Evolutionary conservation across 2,888 invertebrate genomes (phyloP), one percentile per base, ranked within the genome.

Genomic region (Zootermopsis nevadensis): DNA sequence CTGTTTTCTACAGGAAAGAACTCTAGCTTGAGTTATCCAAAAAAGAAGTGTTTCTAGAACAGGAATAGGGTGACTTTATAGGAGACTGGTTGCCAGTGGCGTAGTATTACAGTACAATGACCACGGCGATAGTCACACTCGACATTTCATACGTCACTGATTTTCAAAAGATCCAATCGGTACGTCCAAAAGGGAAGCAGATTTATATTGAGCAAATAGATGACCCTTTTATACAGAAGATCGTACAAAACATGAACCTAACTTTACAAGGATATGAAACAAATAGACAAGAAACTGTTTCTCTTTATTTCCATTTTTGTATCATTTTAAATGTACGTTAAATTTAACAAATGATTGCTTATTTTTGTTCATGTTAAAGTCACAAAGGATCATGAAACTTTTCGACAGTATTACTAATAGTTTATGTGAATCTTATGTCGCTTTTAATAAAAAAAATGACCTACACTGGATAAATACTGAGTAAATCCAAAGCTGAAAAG

Each of bases 151-250:
- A n/a, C n/a, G 27, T n/a, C 60, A n/a, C n/a, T 60, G 60, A n/a
- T 60, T 60, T 60, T 60, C n/a, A 27, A 60, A 60, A 27, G 60
- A 60, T n/a, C 60, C 60, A 60, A 60, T 60, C 60, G n/a, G n/a
- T 60, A 27, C 8, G 8, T 60, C 60, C 60, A 60, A 48, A 19
- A 19, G 19, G 19, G 19, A 48, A 48, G 27, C 60, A 60, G 60
- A 60, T 60, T 60, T 60, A 27, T 60, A n/a, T 27, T 27, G 60
- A 27, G 6, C 27, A 60, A 60, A n/a, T 4, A 27, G 48, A 48
- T 48, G 19, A 19, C 19, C 42, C 4, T 19, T 48, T 19, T 48
- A 48, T 60, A 60, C 3, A 60, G 8, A 27, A 60, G 1, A n/a
- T 60, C 6, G n/a, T 60, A 27, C n/a, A n/a, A 60, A 60, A 60